A percentile compares a stretch with the other conserved stretches of the same genome.
Evolutionary conservation across 2,888 invertebrate species (phyloP).

Genomic region (Tribolium freemani): DNA sequence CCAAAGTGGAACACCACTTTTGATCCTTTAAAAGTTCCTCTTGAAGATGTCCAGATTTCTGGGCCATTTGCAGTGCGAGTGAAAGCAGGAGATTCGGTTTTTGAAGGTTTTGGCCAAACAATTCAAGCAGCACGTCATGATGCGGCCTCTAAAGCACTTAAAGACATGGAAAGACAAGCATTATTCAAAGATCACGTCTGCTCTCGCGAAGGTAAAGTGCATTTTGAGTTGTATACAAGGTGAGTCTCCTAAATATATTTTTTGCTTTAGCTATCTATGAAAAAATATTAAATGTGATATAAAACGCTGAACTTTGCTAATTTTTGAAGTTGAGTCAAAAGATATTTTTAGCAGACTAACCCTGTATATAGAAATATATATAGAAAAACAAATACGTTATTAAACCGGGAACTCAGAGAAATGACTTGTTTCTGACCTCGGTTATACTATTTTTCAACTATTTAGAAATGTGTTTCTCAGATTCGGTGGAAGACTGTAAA

Average conservation of each 20-base stretch:
- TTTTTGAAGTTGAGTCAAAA: too few species aligned
- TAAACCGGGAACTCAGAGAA: too few species aligned
- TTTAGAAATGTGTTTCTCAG: conserved; percentile 40
- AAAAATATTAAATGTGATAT: too few species aligned
- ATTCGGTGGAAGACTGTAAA: conserved; percentile 54
- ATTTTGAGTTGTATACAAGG: not conserved
- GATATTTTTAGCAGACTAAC: too few species aligned
- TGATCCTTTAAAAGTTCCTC: conserved; percentile 43
- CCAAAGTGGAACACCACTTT: conserved; percentile 53
- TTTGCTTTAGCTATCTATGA: too few species aligned
- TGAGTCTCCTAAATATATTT: too few species aligned
- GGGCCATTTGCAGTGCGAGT: conserved; percentile 61
- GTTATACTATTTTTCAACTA: not conserved
- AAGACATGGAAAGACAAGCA: conserved; percentile 53
- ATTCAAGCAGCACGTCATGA: conserved; percentile 62
- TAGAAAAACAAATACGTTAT: too few species aligned
- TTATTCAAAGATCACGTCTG: conserved; percentile 54
- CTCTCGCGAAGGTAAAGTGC: conserved; percentile 52
- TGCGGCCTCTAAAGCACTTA: conserved; percentile 61
- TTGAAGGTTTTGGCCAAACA: conserved; percentile 58
- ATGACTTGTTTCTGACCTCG: not conserved
- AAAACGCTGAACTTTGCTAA: too few species aligned
- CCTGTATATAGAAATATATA: too few species aligned
- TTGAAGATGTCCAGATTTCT: conserved; percentile 51
- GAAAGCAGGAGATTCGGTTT: conserved; percentile 56